These are phyloP conservation scores for Macrochelys suwanniensis DNA, from an alignment of 2,797 vertebrate genomes.

Conservation along the genomic window DNA sequence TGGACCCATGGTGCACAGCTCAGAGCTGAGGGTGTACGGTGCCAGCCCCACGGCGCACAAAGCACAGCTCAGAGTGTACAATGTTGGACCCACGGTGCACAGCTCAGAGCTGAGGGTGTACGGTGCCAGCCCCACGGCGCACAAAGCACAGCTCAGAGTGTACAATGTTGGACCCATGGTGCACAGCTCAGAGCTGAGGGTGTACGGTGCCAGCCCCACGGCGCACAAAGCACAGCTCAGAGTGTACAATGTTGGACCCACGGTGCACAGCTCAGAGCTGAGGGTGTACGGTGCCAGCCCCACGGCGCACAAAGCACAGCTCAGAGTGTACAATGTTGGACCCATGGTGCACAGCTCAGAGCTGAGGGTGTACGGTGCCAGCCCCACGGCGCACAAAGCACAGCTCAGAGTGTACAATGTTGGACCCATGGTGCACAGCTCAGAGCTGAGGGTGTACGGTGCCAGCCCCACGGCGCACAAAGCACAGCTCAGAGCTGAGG, in stretches of 20 bases:
- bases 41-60: no score
- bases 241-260: no score
- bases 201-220: no score
- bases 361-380: neutral
- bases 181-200: neutral
- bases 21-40: neutral
- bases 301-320: no score
- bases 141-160: neutral
- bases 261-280: neutral
- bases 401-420: neutral
- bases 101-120: neutral
- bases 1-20: neutral
- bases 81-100: no score
- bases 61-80: neutral
- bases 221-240: neutral
- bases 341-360: neutral
- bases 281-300: neutral
- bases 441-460: neutral
- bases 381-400: no score
- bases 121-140: no score
- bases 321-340: no score
- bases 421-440: neutral
- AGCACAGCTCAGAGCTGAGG: neutral
- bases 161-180: no score
- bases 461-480: no score